Base-by-base conservation (phyloP, 2,113 vertebrate genomes). In the Cyanoliseus patagonus region DNA sequence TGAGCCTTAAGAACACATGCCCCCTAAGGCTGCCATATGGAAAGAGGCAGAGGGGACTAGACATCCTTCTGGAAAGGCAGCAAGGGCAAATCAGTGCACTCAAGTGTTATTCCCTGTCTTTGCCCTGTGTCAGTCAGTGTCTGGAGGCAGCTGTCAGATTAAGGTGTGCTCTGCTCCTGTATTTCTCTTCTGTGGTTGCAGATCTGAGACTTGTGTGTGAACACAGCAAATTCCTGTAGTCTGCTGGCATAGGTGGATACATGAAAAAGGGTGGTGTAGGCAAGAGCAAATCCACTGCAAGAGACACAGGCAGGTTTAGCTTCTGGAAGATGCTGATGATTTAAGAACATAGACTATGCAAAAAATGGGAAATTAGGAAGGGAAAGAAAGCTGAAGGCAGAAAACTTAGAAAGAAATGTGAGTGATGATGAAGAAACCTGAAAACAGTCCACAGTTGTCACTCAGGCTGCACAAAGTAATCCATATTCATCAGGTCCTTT, bases 1-100 rank as follows among this genome's bases (percentile, higher is more conserved):
- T 46, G 89, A 97, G 87, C 83, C 81, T 88, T 95, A 92, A 75
- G 86, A 88, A 93, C 90, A 96, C 69, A 86, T 42, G 61, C 27
- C 79, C 66, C 74, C 74, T 59, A 76, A 67, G 76, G 94, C 86
- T 96, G 94, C 83, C 88, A 72, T 70, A 75, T 75, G 94, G 94
- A 59, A 78, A 74, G 80, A 94, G 63, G 53, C 79, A 90, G 93
- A 83, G n/a, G 30, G 64, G 51, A 95, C 44, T 28, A 83, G 64
- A 70, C 51, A 82, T 28, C 70, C 74, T 84, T 93, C 94, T 37
- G 74, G 89, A 86, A 95, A 88, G 57, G 69, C 90, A 93, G 79
- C 78, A 70, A 67, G 63, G 87, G 85, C 75, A 77, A 80, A 95
- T 77, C 75, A 86, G 92, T 51, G 76, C 42, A 41, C 39, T 89